Percentiles rank a stretch among this genome's conserved stretches.
These are phyloP conservation scores for Drosophila nebulosa DNA, from an alignment of 1,140 invertebrate species.

Conservation along the genomic window DNA sequence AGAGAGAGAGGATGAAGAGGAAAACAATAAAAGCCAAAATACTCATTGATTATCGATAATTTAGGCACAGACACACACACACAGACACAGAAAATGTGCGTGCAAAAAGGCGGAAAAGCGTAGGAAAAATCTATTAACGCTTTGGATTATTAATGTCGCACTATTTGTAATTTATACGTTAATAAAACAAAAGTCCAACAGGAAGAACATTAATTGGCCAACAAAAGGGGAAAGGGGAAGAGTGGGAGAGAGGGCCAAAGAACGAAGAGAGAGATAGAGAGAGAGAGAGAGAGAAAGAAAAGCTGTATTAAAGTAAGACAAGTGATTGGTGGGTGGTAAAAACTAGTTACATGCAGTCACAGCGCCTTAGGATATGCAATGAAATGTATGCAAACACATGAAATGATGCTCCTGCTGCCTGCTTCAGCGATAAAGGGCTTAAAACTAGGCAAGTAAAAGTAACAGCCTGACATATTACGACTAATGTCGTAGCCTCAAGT, in stretches of 20 bases:
- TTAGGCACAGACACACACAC: no score
- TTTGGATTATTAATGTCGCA: constrained; percentile 76
- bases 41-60: constrained; percentile 77
- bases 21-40: constrained; percentile 65
- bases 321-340: neutral
- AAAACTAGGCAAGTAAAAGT: constrained; percentile 63
- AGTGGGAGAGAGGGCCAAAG: neutral
- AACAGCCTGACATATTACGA: constrained; percentile 72
- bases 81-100: constrained; percentile 39
- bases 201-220: neutral
- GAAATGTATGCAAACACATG: constrained; percentile 38
- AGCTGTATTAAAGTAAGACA: neutral
- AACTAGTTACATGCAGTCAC: neutral
- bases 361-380: constrained; percentile 43
- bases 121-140: constrained; percentile 74
- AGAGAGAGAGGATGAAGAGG: neutral
- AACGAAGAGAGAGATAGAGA: neutral
- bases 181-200: constrained; percentile 54
- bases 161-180: constrained; percentile 77
- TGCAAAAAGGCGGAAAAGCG: constrained; percentile 43
- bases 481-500: constrained; percentile 59
- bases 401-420: neutral
- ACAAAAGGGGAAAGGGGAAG: neutral
- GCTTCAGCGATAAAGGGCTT: constrained; percentile 40
- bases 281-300: neutral